Base-by-base conservation (phyloP, 2,113 vertebrate genomes). In the Callopanchax toddi region DNA sequence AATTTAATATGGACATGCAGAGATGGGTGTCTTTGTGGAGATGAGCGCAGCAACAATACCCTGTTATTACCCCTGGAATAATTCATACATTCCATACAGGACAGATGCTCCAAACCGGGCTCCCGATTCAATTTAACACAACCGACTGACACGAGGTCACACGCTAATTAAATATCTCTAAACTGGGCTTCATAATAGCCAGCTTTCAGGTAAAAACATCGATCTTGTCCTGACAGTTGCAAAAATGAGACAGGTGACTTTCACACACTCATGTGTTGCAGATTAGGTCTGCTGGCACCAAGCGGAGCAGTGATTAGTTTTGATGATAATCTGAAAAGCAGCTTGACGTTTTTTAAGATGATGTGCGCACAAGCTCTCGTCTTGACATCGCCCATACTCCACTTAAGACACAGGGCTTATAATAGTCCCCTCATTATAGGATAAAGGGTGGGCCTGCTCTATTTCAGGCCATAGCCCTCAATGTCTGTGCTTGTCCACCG, bases 341-440 rank as follows among this genome's bases (percentile, higher is more conserved):
- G 82, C 82, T 91, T 88, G 72, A 55, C 15, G 34, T 76, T 32
- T 87, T 87, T 64, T 20, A 78, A 85, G 63, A 77, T 67, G 74
- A 82, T 77, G 71, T 63, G 66, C 58, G 67, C 37, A 44, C 58
- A 51, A 42, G 67, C 34, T 48, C 73, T 37, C 62, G 73, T 67
- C 77, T 46, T 62, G 60, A 81, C 73, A 49, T 53, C 3, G 5
- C 69, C 56, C 62, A 69, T 64, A 63, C 58, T 42, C 76, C 74
- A 60, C 70, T 82, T 82, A 87, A 88, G 84, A 89, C 83, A 87
- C 84, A 57, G 26, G 60, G 71, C 76, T 78, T 87, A 83, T 88
- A 87, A 89, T 86, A 89, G 83, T 74, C 63, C 84, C 49, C 78
- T 89, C 81, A 81, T 90, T 87, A 89, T 83, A 62, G 87, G 86